A percentile compares a stretch with the other conserved stretches of the same genome.
These are phyloP conservation scores for Pygoscelis antarcticus DNA, from an alignment of 2,113 vertebrate genomes.

Conservation along the genomic window DNA sequence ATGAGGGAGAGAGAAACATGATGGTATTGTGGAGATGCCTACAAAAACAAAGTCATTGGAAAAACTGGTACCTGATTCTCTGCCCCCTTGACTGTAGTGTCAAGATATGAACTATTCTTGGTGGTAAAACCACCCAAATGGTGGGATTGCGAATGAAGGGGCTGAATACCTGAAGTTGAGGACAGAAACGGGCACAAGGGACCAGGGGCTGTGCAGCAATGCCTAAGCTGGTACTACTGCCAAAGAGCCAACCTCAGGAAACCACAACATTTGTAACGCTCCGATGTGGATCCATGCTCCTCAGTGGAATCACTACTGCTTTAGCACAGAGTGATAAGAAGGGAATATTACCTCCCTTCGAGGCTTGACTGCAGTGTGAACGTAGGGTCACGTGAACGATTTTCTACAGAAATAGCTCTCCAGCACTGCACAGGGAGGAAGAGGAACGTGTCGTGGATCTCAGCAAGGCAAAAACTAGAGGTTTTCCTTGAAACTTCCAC, in stretches of 20 bases:
- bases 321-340: background rate
- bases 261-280: accelerated
- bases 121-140: background rate
- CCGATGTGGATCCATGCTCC: too few species aligned
- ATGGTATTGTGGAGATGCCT: background rate
- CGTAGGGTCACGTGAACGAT: background rate
- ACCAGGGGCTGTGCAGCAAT: background rate
- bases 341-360: background rate
- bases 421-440: background rate
- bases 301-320: background rate
- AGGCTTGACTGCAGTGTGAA: background rate
- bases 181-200: background rate
- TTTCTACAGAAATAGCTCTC: background rate
- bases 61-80: background rate
- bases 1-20: background rate
- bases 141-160: background rate
- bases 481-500: background rate
- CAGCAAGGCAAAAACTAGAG: background rate
- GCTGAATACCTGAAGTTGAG: background rate
- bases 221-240: background rate
- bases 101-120: background rate
- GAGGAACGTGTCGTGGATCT: background rate
- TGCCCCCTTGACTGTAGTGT: background rate
- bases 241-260: background rate
- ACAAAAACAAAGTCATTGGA: background rate